phyloP scores from a whole-genome alignment of 2,888 invertebrate genomes.

The Cephus sareptanus region DNA sequence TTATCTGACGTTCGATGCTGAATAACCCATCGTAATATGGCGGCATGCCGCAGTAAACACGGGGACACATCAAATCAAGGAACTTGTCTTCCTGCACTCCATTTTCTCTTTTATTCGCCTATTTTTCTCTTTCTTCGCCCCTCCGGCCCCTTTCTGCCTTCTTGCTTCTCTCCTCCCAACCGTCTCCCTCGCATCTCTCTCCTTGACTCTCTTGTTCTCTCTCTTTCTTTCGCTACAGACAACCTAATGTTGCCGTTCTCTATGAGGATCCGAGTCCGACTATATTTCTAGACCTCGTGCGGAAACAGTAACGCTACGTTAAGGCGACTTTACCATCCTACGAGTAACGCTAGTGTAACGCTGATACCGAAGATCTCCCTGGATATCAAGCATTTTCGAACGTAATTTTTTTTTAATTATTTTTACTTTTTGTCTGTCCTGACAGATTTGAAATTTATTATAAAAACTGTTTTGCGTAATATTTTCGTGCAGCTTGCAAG shows the following conservation, averaged over 20 bases:
- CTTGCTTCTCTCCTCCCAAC: background rate
- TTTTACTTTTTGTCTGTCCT: background rate
- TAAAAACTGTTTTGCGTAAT: background rate
- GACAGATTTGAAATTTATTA: background rate
- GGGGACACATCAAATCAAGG: slow-evolving; percentile 30
- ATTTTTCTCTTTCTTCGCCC: background rate
- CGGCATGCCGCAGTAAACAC: slow-evolving; percentile 39
- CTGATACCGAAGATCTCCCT: background rate
- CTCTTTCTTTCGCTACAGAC: background rate
- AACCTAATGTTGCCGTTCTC: background rate
- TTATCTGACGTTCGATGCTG: slow-evolving; percentile 40
- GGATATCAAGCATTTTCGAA: background rate
- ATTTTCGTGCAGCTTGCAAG: background rate
- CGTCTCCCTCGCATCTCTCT: background rate
- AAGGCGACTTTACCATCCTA: background rate
- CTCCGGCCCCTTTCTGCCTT: background rate
- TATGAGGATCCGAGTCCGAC: background rate
- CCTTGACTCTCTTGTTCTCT: background rate
- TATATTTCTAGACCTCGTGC: background rate
- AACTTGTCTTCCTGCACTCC: slow-evolving; percentile 12
- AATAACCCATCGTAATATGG: slow-evolving; percentile 50
- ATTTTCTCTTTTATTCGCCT: slow-evolving; percentile 9
- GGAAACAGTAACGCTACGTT: background rate
- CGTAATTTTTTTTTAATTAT: background rate
- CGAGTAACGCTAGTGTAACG: background rate